Conservation (phyloP, 2,888 invertebrate genomes). For the Teinopalpus imperialis region DNA sequence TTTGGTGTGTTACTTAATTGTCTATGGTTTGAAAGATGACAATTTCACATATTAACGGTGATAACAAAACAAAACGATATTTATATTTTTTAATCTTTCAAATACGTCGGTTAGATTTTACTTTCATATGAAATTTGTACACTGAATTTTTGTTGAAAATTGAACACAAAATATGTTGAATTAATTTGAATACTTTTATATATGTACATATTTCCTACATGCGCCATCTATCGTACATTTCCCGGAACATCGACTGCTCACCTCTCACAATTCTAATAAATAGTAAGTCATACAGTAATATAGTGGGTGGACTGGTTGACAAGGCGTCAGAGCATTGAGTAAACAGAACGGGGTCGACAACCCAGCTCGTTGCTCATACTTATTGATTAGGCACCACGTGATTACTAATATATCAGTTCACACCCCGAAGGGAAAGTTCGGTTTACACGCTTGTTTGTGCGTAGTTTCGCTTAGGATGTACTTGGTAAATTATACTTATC, state of each 20-base stretch:
- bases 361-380: conserved; percentile 45
- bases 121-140: too few relatives aligned
- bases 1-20: conserved; percentile 11
- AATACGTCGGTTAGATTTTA: too few relatives aligned
- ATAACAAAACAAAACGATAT: too few relatives aligned
- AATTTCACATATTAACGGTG: too few relatives aligned
- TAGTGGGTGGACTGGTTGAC: conserved; percentile 77
- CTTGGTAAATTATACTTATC: background rate
- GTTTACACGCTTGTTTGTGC: conserved; percentile 6
- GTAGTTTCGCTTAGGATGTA: conserved; percentile 2
- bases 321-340: conserved; percentile 47
- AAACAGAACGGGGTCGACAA: conserved; percentile 70
- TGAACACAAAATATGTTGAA: too few relatives aligned
- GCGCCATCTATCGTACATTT: too few relatives aligned
- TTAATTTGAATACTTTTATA: too few relatives aligned
- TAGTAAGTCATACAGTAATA: conserved; percentile 56
- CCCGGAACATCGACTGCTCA: conserved; percentile 24
- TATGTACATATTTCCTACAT: too few relatives aligned
- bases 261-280: conserved; percentile 32
- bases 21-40: too few relatives aligned
- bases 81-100: too few relatives aligned
- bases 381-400: conserved; percentile 58
- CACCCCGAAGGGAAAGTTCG: conserved; percentile 39
- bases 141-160: too few relatives aligned
- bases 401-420: conserved; percentile 58